Base-by-base conservation (phyloP, 2,113 vertebrate species). In the Hippopotamus amphibius region DNA sequence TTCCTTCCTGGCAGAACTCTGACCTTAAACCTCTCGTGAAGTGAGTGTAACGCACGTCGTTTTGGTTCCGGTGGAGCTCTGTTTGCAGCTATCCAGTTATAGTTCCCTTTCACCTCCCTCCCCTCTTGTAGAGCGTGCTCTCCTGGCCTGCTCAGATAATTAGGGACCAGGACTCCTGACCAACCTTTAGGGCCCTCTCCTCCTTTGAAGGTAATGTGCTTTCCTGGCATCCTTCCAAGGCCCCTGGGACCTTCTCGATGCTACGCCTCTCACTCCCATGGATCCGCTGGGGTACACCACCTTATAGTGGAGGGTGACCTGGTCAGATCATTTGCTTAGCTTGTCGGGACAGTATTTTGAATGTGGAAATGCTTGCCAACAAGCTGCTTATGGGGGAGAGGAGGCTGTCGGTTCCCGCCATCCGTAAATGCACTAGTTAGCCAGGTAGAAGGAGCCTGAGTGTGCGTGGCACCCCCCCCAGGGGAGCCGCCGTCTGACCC, bases 401-500 rank as follows among this genome's bases (percentile, higher is more conserved):
- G 81, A 91, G 85, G 28, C 77, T 26, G 72, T 69, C 16, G 1
- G 50, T 43, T 86, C 93, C 91, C 95, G 71, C n/a, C 2, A 15
- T 84, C 74, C 5, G 37, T 15, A 71, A 88, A 61, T 22, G 85
- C 26, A 10, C 33, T 74, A 30, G 93, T 97, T 94, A 93, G 86
- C 50, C 7, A 11, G n/a, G 16, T 43, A 57, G 68, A 69, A 83
- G n/a, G 26, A 81, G 50, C 24, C 16, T 21, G 7, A 41, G 30
- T 17, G 57, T 59, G 55, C 53, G 94, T 53, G 6, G 80, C 30
- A 19, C 28, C 61, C 28, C 66, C 50, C 11, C 53, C 46, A 33
- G 94, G 1, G 43, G 46, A 69, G 65, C 19, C 1, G 59, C 53
- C 30, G 0, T 24, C 28, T 1, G 46, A 26, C 28, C 7, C 4